Base-by-base conservation (phyloP, 2,797 vertebrate species). In the Coreius guichenoti region DNA sequence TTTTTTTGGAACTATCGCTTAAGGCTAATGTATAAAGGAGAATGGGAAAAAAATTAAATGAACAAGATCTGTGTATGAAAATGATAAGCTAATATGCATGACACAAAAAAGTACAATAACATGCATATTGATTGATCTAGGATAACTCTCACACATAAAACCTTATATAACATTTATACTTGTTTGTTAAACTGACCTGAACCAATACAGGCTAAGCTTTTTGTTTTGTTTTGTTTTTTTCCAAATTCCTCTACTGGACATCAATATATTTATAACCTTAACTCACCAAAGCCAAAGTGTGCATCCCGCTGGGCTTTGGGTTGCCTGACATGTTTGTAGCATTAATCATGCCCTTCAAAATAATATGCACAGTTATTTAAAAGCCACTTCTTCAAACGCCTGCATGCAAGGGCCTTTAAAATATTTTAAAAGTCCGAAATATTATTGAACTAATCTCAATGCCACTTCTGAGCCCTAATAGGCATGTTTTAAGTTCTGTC, bases 371-470 rank as follows among this genome's bases (percentile, higher is more conserved):
- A 5, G 72, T 76, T 67, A 65, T 75, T 80, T 74, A 36, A 63
- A 23, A 56, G 68, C 6, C 39, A 19, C 6, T 83, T 68, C 33
- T 78, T 78, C 61, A 84, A 84, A 84, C 12, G 23, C 63, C 16
- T 84, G 5, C 47, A 84, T 77, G 47, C 47, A 75, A 83, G 31
- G 56, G 51, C 45, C 51, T 4, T 61, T 29, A 43, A 31, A 8
- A 23, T 29, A 61, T 58, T 73, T 45, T 58, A 56, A 82, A 69
- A 51, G 72, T 83, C n/a, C 2, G 3, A 84, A 84, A 78, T 56
- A 36, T 56, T 47, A 58, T 78, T 84, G 63, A 84, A 77, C 61
- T 69, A 84, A 77, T 16, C 14, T 49, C 19, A 21, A 5, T 47
- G 19, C 19, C 45, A 33, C 39, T 39, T 45, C 39, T 75, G 56